phyloP scores from a whole-genome alignment of 2,888 invertebrate species.

The Heliconius charithonia region DNA sequence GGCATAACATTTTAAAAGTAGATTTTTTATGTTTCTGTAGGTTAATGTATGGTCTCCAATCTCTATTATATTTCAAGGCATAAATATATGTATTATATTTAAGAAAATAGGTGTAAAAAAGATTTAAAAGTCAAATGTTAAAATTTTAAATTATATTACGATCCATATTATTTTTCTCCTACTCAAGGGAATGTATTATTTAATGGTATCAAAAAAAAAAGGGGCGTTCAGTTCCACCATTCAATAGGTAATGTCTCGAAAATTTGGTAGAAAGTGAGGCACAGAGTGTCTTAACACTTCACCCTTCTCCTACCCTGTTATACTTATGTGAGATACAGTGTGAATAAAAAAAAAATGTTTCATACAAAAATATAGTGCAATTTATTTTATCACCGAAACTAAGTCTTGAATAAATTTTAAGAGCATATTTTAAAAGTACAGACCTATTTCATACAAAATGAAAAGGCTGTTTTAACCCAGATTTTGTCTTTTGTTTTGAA shows the following conservation, averaged over 20 bases:
- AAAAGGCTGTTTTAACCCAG: conserved; percentile 31
- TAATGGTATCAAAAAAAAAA: too few relatives aligned
- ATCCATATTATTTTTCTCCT: neutral
- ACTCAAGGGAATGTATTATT: neutral
- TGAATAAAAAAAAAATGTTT: neutral
- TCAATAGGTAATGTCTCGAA: neutral
- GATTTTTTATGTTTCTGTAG: conserved; percentile 21
- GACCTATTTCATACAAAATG: neutral
- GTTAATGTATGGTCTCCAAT: conserved; percentile 14
- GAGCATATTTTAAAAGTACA: conserved; percentile 15
- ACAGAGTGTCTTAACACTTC: neutral
- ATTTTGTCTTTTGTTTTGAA: conserved; percentile 18
- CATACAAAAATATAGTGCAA: neutral
- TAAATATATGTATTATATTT: neutral
- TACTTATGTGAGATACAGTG: too few relatives aligned
- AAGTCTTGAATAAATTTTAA: neutral
- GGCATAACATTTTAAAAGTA: conserved; percentile 21
- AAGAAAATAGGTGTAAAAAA: neutral
- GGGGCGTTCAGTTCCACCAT: neutral
- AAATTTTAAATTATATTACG: neutral
- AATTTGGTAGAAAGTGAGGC: neutral
- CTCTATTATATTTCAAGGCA: neutral
- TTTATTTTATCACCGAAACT: neutral
- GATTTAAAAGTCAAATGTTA: neutral
- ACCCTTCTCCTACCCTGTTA: neutral